A percentile compares a stretch with the other conserved stretches of the same genome.
phyloP scores from a whole-genome alignment of 2,113 vertebrate species.

The Sporophila hypoxantha region DNA sequence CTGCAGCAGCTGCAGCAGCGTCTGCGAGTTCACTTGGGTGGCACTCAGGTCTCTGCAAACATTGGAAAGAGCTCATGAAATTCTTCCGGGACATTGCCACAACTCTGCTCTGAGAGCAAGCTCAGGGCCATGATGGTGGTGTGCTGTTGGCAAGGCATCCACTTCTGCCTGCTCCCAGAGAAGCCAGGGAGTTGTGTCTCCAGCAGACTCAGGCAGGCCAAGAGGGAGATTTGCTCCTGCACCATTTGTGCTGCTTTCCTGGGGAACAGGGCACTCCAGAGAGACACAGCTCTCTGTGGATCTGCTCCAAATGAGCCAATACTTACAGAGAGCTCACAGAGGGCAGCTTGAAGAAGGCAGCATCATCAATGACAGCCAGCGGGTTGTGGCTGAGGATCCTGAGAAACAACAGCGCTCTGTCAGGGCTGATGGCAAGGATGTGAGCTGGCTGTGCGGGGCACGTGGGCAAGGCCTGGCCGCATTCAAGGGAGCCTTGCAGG shows the following conservation, averaged over 20 bases:
- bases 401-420: neutral
- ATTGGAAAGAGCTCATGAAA: too few species aligned
- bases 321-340: constrained; percentile 59
- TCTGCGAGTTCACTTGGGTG: too few species aligned
- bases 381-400: constrained; percentile 64
- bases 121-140: too few species aligned
- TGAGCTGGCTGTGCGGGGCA: neutral
- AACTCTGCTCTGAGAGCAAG: too few species aligned
- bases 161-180: too few species aligned
- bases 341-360: constrained; percentile 39
- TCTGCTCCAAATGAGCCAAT: neutral
- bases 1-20: too few species aligned
- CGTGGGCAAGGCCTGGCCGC: neutral
- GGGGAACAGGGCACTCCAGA: neutral
- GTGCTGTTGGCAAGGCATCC: too few species aligned
- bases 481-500: neutral
- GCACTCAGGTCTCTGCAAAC: too few species aligned
- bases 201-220: neutral
- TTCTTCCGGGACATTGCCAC: too few species aligned
- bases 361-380: constrained; percentile 33
- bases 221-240: neutral
- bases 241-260: neutral
- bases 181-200: too few species aligned
- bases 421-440: neutral
- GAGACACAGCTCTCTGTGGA: neutral